Base-by-base conservation (phyloP, 1,140 invertebrate genomes). In the Tachypleus tridentatus region DNA sequence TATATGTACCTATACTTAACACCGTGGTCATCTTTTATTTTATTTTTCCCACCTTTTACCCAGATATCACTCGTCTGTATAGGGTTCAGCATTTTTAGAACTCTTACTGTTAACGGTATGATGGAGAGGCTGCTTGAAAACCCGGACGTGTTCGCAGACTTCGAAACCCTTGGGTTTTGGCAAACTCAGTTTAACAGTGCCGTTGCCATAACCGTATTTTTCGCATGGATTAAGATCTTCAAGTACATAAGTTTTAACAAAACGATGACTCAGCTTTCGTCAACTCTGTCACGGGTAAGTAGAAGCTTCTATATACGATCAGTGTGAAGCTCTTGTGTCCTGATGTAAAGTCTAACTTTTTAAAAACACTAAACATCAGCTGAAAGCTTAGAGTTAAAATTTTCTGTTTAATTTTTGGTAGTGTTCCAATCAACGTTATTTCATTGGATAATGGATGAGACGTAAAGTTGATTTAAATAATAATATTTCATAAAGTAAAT, bases 211-310 rank as follows among this genome's bases (percentile, higher is more conserved):
- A 78, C 80, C 54, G 78, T 83, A 8, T 85, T 85, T 74, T 77
- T 85, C 64, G 81, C 82, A 9, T 85, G 83, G 82, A 79, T 84
- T 63, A 85, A 83, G 74, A 76, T 85, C 57, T 85, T 85, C 77
- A 84, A 85, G 73, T 85, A 85, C 75, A 82, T 85, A 71, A 83
- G 80, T 66, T 87, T 90, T 73, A 89, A 88, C 76, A 87, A 86
- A 76, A 88, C 87, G 0, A 87, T 90, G 82, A 83, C 82, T 3
- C 86, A 89, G 72, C 79, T 89, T 58, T 85, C 82, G 51, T 82
- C 81, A 5, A 89, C 88, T 3, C 74, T 89, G 5, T 80, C 77
- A 5, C 74, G 79, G 65, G 79, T 80, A 70, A 72, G 61, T 56
- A 4, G 62, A 51, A 3, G 1, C 54, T 11, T 62, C 3, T 57